phyloP scores from a whole-genome alignment of 2,888 invertebrate species.

The Cerastis rubricosa region DNA sequence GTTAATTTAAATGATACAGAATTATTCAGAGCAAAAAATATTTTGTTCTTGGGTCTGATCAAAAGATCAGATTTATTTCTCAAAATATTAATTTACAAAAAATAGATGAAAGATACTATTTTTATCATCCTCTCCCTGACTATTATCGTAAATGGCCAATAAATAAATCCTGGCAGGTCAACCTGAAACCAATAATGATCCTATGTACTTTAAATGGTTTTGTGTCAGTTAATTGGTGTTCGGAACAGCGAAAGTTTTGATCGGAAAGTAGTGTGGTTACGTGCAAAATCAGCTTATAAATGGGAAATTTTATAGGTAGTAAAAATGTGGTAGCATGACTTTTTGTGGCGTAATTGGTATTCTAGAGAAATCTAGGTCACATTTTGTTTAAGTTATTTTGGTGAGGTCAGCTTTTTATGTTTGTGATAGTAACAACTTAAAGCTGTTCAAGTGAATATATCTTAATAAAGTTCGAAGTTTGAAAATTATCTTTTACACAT shows the following conservation, averaged over 20 bases:
- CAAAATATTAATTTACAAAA: background rate
- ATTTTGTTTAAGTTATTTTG: background rate
- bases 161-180: constrained; percentile 66
- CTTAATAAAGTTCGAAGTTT: background rate
- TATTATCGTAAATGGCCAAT: constrained; percentile 63
- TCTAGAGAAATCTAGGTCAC: background rate
- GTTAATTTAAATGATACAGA: background rate
- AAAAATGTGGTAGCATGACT: background rate
- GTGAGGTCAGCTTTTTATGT: background rate
- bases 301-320: constrained; percentile 3
- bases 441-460: background rate
- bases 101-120: background rate
- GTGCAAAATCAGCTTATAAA: constrained; percentile 29
- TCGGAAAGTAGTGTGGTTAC: constrained; percentile 38
- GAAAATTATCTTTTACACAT: background rate
- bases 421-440: background rate
- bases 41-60: background rate
- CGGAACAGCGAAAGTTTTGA: constrained; percentile 44
- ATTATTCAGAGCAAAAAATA: background rate
- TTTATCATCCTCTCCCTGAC: constrained; percentile 9
- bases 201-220: constrained; percentile 58
- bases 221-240: constrained; percentile 57
- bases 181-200: constrained; percentile 61
- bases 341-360: constrained; percentile 4
- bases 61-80: background rate